These are phyloP conservation scores for Calosoma granatense DNA, from an alignment of 1,140 invertebrate species.

Conservation along the genomic window DNA sequence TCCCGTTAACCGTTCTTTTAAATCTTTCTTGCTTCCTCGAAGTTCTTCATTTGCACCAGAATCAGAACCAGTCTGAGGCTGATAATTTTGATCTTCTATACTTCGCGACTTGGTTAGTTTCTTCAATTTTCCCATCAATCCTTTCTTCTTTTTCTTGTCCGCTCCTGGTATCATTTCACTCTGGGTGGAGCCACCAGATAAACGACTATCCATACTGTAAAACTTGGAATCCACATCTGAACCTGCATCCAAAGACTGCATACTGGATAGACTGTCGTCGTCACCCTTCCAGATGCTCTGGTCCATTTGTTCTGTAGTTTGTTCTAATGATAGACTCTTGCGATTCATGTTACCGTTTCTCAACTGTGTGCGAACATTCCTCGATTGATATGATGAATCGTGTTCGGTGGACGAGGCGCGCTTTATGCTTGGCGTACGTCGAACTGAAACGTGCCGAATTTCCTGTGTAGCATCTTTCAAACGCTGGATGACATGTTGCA, in stretches of 20 bases:
- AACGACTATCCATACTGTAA: slow-evolving; percentile 62
- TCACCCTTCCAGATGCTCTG: slow-evolving; percentile 60
- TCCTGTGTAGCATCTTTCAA: slow-evolving; percentile 43
- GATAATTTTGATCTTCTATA: slow-evolving; percentile 49
- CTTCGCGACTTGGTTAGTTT: slow-evolving; percentile 76
- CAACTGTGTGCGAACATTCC: slow-evolving; percentile 31
- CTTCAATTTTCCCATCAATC: slow-evolving; percentile 73
- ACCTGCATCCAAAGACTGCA: slow-evolving; percentile 63
- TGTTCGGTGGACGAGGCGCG: slow-evolving; percentile 31
- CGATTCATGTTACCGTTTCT: slow-evolving; percentile 46
- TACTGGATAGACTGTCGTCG: slow-evolving; percentile 67
- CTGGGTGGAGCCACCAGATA: slow-evolving; percentile 74
- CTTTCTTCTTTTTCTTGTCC: slow-evolving; percentile 67
- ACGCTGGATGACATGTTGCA: slow-evolving; percentile 30
- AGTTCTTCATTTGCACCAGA: slow-evolving; percentile 36
- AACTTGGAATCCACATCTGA: slow-evolving; percentile 42
- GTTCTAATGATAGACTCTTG: slow-evolving; percentile 66
- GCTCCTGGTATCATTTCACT: slow-evolving; percentile 60
- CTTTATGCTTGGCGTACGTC: slow-evolving; percentile 36
- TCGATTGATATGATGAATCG: slow-evolving; percentile 19
- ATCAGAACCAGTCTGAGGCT: slow-evolving; percentile 11
- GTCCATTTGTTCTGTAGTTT: slow-evolving; percentile 42
- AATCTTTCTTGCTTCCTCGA: slow-evolving; percentile 52
- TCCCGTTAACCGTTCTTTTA: slow-evolving; percentile 67
- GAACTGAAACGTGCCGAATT: slow-evolving; percentile 23